Evolutionary conservation across 2,888 invertebrate genomes (phyloP).

Genomic region (Lepidochrysops patricia): DNA sequence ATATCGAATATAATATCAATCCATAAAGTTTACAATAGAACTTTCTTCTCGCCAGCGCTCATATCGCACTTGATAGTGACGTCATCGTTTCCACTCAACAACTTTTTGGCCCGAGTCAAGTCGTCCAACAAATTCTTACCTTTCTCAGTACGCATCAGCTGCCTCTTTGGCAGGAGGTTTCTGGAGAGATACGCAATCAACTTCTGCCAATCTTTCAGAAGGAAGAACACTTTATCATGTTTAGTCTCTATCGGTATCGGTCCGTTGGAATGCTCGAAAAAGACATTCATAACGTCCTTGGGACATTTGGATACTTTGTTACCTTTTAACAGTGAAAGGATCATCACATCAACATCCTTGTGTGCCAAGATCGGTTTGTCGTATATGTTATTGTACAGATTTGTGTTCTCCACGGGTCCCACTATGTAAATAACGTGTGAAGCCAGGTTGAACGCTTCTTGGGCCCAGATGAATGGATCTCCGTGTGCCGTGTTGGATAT

Average conservation of each 20-base stretch:
- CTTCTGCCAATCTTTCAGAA: constrained; percentile 60
- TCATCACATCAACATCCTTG: constrained; percentile 44
- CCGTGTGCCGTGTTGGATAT: constrained; percentile 46
- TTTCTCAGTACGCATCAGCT: constrained; percentile 53
- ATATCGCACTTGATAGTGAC: constrained; percentile 33
- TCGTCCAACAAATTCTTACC: constrained; percentile 57
- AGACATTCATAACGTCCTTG: constrained; percentile 50
- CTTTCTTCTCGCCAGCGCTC: constrained; percentile 32
- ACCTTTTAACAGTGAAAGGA: constrained; percentile 43
- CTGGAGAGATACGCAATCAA: constrained; percentile 55
- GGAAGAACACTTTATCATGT: constrained; percentile 41
- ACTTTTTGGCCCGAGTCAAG: constrained; percentile 51
- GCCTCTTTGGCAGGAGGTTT: constrained; percentile 51
- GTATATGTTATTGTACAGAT: constrained; percentile 50
- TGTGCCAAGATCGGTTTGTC: constrained; percentile 55
- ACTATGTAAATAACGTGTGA: constrained; percentile 55
- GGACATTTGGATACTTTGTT: constrained; percentile 31
- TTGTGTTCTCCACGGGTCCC: constrained; percentile 48
- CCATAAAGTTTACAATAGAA: constrained; percentile 36
- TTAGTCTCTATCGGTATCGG: constrained; percentile 48
- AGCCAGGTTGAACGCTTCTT: constrained; percentile 45
- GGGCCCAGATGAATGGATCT: constrained; percentile 58
- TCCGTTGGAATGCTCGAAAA: constrained; percentile 57
- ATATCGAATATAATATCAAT: background rate
- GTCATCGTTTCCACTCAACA: constrained; percentile 44